Evolutionary conservation across 2,113 vertebrate genomes (phyloP).

Genomic region (Pseudopodoces humilis): DNA sequence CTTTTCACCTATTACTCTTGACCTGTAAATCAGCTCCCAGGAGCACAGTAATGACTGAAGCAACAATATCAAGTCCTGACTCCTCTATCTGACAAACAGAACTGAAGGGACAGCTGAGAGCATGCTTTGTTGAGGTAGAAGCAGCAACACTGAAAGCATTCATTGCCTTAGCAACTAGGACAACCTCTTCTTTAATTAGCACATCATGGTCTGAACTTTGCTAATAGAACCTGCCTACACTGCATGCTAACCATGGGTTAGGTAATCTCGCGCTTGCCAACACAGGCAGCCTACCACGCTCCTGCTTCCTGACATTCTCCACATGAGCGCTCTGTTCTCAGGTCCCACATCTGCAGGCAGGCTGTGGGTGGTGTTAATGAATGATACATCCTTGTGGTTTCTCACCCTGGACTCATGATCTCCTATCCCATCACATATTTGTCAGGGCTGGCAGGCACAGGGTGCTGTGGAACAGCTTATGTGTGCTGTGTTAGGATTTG

Average conservation of each 20-base stretch:
- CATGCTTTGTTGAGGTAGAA: not conserved
- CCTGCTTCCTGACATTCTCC: conserved; percentile 36
- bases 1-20: not conserved
- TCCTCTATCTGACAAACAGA: not conserved
- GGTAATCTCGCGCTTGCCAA: not conserved
- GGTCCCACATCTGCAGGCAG: conserved; percentile 60
- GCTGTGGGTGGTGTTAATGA: conserved; percentile 35
- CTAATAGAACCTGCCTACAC: conserved; percentile 54
- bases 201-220: conserved; percentile 32
- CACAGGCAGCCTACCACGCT: conserved; percentile 9
- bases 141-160: not conserved
- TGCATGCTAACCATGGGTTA: conserved; percentile 11
- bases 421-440: not conserved
- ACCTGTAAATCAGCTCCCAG: not conserved
- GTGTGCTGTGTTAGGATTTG: not conserved
- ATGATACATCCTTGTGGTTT: conserved; percentile 33
- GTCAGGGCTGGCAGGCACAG: not conserved
- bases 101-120: not conserved
- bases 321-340: not conserved
- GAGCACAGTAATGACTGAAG: not conserved
- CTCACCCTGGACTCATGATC: conserved; percentile 21
- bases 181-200: conserved; percentile 59
- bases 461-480: not conserved
- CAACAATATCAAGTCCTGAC: not conserved
- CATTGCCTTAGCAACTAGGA: conserved; percentile 56